These are phyloP conservation scores for Amphiprion ocellaris DNA, from an alignment of 2,113 vertebrate genomes.

Conservation along the genomic window DNA sequence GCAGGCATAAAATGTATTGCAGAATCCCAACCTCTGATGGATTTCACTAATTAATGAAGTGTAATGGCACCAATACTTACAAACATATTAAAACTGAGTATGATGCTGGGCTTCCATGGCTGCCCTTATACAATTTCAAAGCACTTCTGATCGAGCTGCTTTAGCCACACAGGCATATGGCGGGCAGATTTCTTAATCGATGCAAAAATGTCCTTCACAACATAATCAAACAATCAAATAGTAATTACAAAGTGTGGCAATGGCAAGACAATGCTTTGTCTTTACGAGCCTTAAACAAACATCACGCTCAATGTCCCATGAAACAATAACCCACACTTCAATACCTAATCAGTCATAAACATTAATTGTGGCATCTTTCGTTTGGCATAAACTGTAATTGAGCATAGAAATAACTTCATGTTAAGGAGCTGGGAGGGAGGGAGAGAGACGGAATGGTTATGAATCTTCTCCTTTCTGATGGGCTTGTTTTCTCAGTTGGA, in stretches of 20 bases:
- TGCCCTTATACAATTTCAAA: conserved; percentile 6
- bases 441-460: conserved; percentile 20
- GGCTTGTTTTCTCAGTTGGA: neutral
- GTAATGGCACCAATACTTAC: conserved; percentile 37
- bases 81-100: conserved; percentile 53
- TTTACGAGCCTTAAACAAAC: conserved; percentile 73
- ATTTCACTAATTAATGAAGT: conserved; percentile 65
- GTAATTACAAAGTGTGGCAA: conserved; percentile 57
- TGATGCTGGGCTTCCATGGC: conserved; percentile 33
- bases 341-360: conserved; percentile 77
- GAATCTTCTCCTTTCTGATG: conserved; percentile 30
- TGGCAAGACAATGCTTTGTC: conserved; percentile 56
- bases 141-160: neutral
- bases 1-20: conserved; percentile 36
- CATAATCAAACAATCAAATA: conserved; percentile 51
- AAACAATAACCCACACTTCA: conserved; percentile 71
- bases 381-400: conserved; percentile 79
- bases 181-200: neutral
- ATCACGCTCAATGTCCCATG: conserved; percentile 69
- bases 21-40: conserved; percentile 43
- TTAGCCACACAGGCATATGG: neutral
- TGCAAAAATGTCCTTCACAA: conserved; percentile 39
- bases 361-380: conserved; percentile 77
- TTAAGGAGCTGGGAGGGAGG: conserved; percentile 38
- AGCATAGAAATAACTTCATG: conserved; percentile 70